Evolutionary conservation across 92 coral and sea anemone species (phyloP).

Genomic region (Parazoanthus swiftii): DNA sequence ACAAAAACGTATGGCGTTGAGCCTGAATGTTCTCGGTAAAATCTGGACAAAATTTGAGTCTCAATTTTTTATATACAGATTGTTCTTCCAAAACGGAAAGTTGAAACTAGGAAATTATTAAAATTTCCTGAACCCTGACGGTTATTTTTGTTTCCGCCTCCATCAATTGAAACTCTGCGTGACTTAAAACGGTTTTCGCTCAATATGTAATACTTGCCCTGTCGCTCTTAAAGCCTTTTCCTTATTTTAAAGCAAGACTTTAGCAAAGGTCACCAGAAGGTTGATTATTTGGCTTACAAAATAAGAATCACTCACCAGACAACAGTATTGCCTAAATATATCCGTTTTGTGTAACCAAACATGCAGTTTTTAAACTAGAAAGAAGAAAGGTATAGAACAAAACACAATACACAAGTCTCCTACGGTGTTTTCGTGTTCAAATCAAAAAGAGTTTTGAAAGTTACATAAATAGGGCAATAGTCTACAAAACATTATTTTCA

Average conservation of each 20-base stretch:
- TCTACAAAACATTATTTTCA: background rate
- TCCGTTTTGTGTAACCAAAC: background rate
- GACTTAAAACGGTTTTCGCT: too few species aligned
- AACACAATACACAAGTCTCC: background rate
- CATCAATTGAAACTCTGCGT: background rate
- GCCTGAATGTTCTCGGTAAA: background rate
- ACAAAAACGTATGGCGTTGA: background rate
- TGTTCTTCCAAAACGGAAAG: background rate
- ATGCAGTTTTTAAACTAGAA: too few species aligned
- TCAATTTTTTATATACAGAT: too few species aligned
- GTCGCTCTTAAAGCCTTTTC: background rate
- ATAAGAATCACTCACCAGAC: background rate
- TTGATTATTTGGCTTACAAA: background rate
- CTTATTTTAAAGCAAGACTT: background rate
- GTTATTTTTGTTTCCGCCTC: too few species aligned
- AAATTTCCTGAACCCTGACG: background rate
- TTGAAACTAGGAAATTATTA: background rate
- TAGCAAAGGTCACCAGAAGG: background rate
- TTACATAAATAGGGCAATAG: background rate
- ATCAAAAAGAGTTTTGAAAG: background rate
- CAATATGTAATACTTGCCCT: too few species aligned
- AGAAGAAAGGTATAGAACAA: background rate
- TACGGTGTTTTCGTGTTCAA: conserved; percentile 20
- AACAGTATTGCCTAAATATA: background rate
- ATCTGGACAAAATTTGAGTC: background rate